phyloP scores from a whole-genome alignment of 2,113 vertebrate species.

The Brienomyrus longianalis region DNA sequence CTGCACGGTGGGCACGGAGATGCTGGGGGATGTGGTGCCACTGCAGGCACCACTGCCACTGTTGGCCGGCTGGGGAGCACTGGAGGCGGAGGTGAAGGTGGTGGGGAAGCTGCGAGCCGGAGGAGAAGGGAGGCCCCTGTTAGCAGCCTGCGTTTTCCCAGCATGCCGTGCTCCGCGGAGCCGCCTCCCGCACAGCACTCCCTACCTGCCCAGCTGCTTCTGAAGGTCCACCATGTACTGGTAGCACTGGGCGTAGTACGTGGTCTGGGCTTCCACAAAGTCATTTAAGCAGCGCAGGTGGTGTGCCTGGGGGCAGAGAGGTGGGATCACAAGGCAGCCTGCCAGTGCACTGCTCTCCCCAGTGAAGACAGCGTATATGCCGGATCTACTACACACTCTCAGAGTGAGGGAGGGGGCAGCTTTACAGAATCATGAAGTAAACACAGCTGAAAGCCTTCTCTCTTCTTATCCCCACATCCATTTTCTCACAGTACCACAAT shows the following conservation, averaged over 20 bases:
- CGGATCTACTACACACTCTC: not conserved
- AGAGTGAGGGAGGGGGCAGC: not conserved
- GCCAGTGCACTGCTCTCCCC: not conserved
- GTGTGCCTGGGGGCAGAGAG: slow-evolving; percentile 68
- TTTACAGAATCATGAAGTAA: not conserved
- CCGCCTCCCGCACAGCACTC: not conserved
- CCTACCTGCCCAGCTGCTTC: slow-evolving; percentile 95
- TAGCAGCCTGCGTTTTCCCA: not conserved
- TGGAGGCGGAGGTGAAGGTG: slow-evolving; percentile 76
- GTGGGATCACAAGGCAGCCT: not conserved
- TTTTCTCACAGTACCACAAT: not conserved
- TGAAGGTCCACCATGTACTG: slow-evolving; percentile 98
- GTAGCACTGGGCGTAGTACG: slow-evolving; percentile 95
- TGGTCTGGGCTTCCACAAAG: slow-evolving; percentile 95
- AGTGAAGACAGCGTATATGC: not conserved
- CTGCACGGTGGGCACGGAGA: slow-evolving; percentile 67
- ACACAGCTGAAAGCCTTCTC: not conserved
- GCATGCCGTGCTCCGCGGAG: not conserved
- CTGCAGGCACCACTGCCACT: slow-evolving; percentile 33
- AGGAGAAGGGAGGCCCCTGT: not conserved
- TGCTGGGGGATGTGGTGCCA: slow-evolving; percentile 57
- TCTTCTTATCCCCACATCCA: not conserved
- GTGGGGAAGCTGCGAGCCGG: slow-evolving; percentile 77
- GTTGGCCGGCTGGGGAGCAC: slow-evolving; percentile 80
- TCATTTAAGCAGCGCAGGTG: slow-evolving; percentile 94